Evolutionary conservation across 2,888 invertebrate species (phyloP), one percentile per base, ranked within the genome.

Genomic region (Acronicta aceris): DNA sequence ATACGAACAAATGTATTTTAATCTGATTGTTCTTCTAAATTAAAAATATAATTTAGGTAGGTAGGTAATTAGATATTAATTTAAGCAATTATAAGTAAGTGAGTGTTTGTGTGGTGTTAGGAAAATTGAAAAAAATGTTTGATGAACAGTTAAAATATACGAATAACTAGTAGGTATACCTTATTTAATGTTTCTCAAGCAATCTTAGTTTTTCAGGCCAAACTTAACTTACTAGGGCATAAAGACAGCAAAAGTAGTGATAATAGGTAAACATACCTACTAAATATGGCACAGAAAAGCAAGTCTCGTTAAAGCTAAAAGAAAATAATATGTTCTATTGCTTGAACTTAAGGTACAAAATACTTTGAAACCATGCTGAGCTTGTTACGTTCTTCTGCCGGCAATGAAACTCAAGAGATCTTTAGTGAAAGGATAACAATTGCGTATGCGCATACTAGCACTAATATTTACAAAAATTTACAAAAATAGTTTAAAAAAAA

Each of bases 341-440:
- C 57, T 59, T 65, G 76, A 64, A 61, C 58, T 47, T 74, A 76
- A 59, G 59, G 55, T 49, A 66, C 64, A 69, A 53, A 72, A 58
- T 74, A 71, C 86, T 88, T 89, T 88, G 88, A 90, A 88, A 85
- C 78, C 78, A 81, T 84, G 88, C 77, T 85, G 73, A 81, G 83
- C 85, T 86, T 83, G 90, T 86, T 87, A 87, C 84, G 82, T 86
- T 84, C 88, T 82, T 90, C 87, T 74, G 82, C 76, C 90, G 94
- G 93, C 94, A 92, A 85, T 88, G 90, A 92, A 93, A 91, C 87
- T 86, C 94, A 92, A 94, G 94, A 94, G 94, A 94, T 94, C 94
- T 94, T 94, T 82, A 92, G 94, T 94, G 94, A 94, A 94, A 94
- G 94, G 90, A 94, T 91, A 94, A 94, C 93, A 92, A 94, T 87